Evolutionary conservation across 1,140 invertebrate species (phyloP).

Genomic region (honey bee (Apis mellifera)): Amel_HAv3.1 CM009934.2:3885501-3886000

Average conservation of each 20-base stretch:
- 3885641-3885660: conserved; percentile 29
- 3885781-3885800: not conserved
- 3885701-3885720: too few relatives aligned
- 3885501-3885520: not conserved
- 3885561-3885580: conserved; percentile 17
- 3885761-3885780: not conserved
- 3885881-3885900: conserved; percentile 33
- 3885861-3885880: conserved; percentile 2
- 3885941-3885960: conserved; percentile 74
- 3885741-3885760: not conserved
- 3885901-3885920: conserved; percentile 77
- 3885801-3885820: not conserved
- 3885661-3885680: not conserved
- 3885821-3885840: not conserved
- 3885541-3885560: not conserved
- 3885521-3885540: not conserved
- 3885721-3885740: too few relatives aligned
- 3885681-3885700: not conserved
- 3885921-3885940: conserved; percentile 75
- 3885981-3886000: conserved; percentile 77
- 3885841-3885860: not conserved
- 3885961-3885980: conserved; percentile 81
- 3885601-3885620: conserved; percentile 38
- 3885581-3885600: conserved; percentile 39
- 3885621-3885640: conserved; percentile 34